Base-by-base conservation (phyloP, 2,888 invertebrate species). In the Melangyna quadrimaculata region DNA sequence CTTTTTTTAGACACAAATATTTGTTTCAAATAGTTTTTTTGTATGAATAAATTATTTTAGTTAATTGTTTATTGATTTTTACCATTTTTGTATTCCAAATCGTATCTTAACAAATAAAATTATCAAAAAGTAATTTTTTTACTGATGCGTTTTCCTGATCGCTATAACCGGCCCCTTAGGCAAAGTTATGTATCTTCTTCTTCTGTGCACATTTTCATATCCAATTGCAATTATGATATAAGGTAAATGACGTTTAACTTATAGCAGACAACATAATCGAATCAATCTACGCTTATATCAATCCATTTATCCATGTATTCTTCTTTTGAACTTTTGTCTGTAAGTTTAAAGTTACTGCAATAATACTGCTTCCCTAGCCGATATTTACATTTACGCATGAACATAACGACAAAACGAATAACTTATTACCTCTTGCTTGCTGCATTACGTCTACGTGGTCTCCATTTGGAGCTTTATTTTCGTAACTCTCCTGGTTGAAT, bases 351-450 rank as follows among this genome's bases (percentile, higher is more conserved):
- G 29, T 45, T 45, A 45, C 29, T n/a, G 0, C 40, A 43, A n/a
- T 61, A 43, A 40, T n/a, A 61, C 2, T 24, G 17, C 27, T 57
- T 57, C 19, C 37, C 22, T 24, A 27, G 27, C 24, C 61, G 24
- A 27, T 61, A 27, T 61, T n/a, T 24, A 61, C 17, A 40, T 61
- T 61, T 9, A 61, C 24, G 24, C 61, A 61, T 24, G 35, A 59
- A 37, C 35, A 37, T 59, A 24, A 24, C n/a, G 37, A 59, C 37
- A 59, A 37, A 22, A 22, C 37, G 27, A 59, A 35, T n/a, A 59
- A 17, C 43, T 17, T 63, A 29, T 43, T 12, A 65, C 65, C 29
- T 6, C 4, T 27, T 4, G 6, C 27, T 29, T 17, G 14, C 45
- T 14, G 12, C 17, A 43, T 24, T 35, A 67, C 51, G 67, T 67